Base-by-base conservation (phyloP, 2,888 invertebrate genomes). In the Drosophila phalerata region DNA sequence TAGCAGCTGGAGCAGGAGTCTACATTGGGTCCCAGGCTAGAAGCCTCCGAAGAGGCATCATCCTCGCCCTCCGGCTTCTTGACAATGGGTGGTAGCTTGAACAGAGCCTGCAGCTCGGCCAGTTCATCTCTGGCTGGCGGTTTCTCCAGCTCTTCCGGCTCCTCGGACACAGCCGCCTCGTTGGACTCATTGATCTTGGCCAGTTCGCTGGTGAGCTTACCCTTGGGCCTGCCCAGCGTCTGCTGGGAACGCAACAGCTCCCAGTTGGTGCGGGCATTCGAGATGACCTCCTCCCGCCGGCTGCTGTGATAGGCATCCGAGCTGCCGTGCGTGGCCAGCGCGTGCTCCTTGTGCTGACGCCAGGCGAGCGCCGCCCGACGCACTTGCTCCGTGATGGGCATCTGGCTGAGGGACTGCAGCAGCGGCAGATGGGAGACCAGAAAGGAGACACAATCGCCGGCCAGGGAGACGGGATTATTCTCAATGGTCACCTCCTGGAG, bases 221-320 rank as follows among this genome's bases (percentile, higher is more conserved):
- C 76, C 34, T 83, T 85, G 30, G 89, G 86, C 2, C 89, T 38
- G 9, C 89, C 88, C 38, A 89, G 53, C 0, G 90, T 90, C 58
- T 93, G 93, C 92, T 95, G 95, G 4, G 96, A 95, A 68, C 96
- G 94, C 13, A 97, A 92, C 52, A 97, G 92, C 91, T 97, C 97
- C 97, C 97, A 97, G 90, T 97, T 97, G n/a, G 96, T 96, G 74
- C 96, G 94, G 2, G 97, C 97, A 89, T 97, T 97, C 42, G 96
- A 96, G 73, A 97, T 97, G 3, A 97, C 95, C 91, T 97, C 96
- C 91, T 97, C 97, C n/a, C 97, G 93, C 0, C 95, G 94, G 38
- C 95, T 95, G 64, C 82, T 91, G 69, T 90, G 92, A 58, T 90
- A 92, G 11, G 94, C 94, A 79, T 95, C 94, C 48, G 93, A 93